These are phyloP conservation scores for Craniophora ligustri DNA, from an alignment of 2,888 invertebrate species.

Conservation along the genomic window DNA sequence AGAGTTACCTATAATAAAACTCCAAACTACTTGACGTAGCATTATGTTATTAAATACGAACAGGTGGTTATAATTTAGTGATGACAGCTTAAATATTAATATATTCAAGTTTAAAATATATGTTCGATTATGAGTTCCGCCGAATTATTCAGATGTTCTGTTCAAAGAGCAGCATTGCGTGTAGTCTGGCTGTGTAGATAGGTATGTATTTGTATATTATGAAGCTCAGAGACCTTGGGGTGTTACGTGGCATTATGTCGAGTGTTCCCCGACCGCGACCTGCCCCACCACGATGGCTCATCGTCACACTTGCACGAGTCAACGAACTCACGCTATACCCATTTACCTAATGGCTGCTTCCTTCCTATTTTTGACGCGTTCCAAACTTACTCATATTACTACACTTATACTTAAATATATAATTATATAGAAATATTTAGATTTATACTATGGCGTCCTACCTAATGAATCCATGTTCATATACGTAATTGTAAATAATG, in stretches of 20 bases:
- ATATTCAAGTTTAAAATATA: neutral
- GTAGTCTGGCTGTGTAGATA: slow-evolving; percentile 12
- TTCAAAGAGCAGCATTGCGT: slow-evolving; percentile 12
- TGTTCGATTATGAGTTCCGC: neutral
- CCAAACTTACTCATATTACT: slow-evolving; percentile 30
- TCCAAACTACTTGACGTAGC: too few relatives aligned
- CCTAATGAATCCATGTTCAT: slow-evolving; percentile 4
- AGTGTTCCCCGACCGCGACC: slow-evolving; percentile 65
- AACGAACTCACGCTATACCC: slow-evolving; percentile 49
- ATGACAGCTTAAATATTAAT: too few relatives aligned
- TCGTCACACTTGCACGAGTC: slow-evolving; percentile 54
- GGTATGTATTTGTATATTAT: slow-evolving; percentile 37
- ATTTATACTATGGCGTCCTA: slow-evolving; percentile 10
- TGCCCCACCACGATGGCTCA: slow-evolving; percentile 64
- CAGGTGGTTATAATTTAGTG: too few relatives aligned
- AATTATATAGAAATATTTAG: slow-evolving; percentile 12
- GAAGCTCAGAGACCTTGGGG: slow-evolving; percentile 55
- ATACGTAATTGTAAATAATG: slow-evolving; percentile 13
- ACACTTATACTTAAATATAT: slow-evolving; percentile 11
- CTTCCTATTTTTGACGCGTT: slow-evolving; percentile 48
- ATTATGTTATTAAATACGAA: too few relatives aligned
- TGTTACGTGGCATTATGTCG: slow-evolving; percentile 56
- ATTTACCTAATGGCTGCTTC: slow-evolving; percentile 49
- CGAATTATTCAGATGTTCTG: neutral
- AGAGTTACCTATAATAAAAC: too few relatives aligned